Conservation (phyloP, 1,140 invertebrate species). For the Dreissena rostriformis region DNA sequence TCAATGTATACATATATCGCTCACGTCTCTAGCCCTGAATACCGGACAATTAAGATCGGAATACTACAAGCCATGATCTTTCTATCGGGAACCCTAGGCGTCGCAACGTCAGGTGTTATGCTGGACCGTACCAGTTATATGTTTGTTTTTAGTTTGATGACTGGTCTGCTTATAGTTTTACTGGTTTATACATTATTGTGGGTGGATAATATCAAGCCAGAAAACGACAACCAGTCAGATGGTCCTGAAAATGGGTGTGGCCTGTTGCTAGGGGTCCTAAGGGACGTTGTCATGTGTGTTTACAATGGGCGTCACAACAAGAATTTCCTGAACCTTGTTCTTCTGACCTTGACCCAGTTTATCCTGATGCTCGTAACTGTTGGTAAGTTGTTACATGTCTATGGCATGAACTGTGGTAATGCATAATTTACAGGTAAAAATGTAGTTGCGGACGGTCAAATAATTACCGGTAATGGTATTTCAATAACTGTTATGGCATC, state of each 20-base stretch:
- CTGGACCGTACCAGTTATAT: conserved; percentile 76
- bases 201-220: conserved; percentile 69
- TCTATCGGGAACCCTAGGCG: conserved; percentile 81
- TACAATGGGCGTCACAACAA: conserved; percentile 73
- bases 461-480: too few species aligned
- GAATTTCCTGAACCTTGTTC: conserved; percentile 70
- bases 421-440: too few species aligned
- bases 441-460: too few species aligned
- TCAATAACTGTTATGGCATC: too few species aligned
- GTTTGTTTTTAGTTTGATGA: conserved; percentile 77
- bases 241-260: neutral
- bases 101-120: conserved; percentile 80
- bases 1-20: conserved; percentile 94
- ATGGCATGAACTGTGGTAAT: too few species aligned
- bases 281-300: conserved; percentile 75
- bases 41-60: conserved; percentile 90
- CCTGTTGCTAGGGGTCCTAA: neutral
- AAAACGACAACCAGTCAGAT: neutral
- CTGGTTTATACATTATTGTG: conserved; percentile 79
- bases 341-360: conserved; percentile 70
- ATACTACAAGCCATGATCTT: conserved; percentile 87
- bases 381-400: conserved; percentile 49
- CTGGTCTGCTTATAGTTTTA: conserved; percentile 70
- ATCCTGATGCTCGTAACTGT: conserved; percentile 59
- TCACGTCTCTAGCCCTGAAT: conserved; percentile 91